A percentile compares a stretch with the other conserved stretches of the same genome.
phyloP scores from a whole-genome alignment of 2,888 invertebrate genomes.

The Brachypterus glaber region DNA sequence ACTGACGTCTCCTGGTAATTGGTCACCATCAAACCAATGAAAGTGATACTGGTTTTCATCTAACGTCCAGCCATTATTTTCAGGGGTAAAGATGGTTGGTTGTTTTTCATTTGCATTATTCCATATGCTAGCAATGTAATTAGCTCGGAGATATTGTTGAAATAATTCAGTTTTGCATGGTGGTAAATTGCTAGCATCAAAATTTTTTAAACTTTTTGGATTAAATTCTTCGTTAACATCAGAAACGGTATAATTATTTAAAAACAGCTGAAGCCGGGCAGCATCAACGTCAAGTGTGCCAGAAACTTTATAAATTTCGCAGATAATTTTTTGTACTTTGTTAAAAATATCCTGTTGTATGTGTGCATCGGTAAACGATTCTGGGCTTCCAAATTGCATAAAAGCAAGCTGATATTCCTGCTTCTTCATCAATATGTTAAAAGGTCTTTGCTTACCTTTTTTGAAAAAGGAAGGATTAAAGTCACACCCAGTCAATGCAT shows the following conservation, averaged over 20 bases:
- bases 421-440: constrained; percentile 15
- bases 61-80: constrained; percentile 16
- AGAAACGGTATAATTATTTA: constrained; percentile 19
- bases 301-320: constrained; percentile 25
- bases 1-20: constrained; percentile 19
- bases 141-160: constrained; percentile 20
- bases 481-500: constrained; percentile 19
- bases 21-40: constrained; percentile 25
- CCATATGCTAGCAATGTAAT: constrained; percentile 19
- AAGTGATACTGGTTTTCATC: constrained; percentile 19
- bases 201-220: constrained; percentile 14
- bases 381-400: constrained; percentile 10
- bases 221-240: constrained; percentile 16
- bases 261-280: constrained; percentile 22
- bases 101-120: constrained; percentile 18
- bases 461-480: constrained; percentile 19
- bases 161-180: constrained; percentile 19
- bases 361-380: constrained; percentile 7
- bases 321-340: constrained; percentile 16
- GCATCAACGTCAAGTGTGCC: constrained; percentile 22
- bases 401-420: constrained; percentile 14
- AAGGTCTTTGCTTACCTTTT: constrained; percentile 19
- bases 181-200: constrained; percentile 20
- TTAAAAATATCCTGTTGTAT: constrained; percentile 12
- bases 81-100: constrained; percentile 15